phyloP scores from a whole-genome alignment of 2,113 vertebrate species.

The Myocastor coypus region DNA sequence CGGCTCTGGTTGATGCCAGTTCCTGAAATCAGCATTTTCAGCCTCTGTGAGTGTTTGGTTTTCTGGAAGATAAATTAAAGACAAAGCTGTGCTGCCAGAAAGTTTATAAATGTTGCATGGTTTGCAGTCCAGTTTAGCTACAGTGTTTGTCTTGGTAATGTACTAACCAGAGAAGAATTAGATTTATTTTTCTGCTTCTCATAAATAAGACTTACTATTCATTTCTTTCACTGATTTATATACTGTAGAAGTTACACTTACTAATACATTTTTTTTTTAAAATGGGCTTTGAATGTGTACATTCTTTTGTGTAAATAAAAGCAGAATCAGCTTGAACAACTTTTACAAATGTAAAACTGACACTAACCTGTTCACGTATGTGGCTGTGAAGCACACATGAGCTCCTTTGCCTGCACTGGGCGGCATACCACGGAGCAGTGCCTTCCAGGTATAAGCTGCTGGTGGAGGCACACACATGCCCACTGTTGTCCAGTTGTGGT shows the following conservation, averaged over 20 bases:
- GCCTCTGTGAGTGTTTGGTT: constrained; percentile 13
- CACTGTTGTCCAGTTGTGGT: rapidly evolving
- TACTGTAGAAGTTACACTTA: constrained; percentile 33
- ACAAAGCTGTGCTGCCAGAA: constrained; percentile 7
- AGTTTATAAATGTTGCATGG: not conserved
- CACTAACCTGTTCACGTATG: not conserved
- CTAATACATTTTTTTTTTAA: not conserved
- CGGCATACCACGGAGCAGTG: not conserved
- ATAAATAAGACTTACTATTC: constrained; percentile 14
- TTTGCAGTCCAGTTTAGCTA: constrained; percentile 37
- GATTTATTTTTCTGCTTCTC: constrained; percentile 21
- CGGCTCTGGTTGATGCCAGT: not conserved
- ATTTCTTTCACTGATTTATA: constrained; percentile 24
- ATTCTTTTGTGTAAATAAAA: not conserved
- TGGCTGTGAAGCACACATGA: not conserved
- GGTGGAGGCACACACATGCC: not conserved
- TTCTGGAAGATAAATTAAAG: constrained; percentile 33
- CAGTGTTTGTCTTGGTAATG: constrained; percentile 35
- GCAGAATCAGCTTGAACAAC: not conserved
- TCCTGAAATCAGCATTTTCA: not conserved
- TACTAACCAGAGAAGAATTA: not conserved
- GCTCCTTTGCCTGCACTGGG: not conserved
- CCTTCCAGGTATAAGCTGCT: not conserved
- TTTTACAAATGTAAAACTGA: not conserved
- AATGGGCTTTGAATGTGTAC: not conserved